Evolutionary conservation across 2,113 vertebrate species (phyloP), one percentile per base, ranked within the genome.

Genomic region (Protobothrops flavoviridis): DNA sequence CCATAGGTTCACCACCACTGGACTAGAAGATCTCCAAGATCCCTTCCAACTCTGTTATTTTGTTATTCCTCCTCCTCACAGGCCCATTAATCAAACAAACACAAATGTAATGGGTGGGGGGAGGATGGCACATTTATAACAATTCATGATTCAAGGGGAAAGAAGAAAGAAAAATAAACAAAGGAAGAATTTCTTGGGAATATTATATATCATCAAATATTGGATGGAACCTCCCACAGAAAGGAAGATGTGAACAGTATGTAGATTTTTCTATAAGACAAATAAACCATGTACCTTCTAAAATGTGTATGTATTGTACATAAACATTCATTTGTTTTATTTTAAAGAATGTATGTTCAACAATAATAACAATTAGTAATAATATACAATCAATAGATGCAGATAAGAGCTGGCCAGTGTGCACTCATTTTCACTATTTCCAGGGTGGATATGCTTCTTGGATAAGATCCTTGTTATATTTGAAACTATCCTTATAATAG

Each of bases 41-140:
- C 29, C 4, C 12, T 69, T 69, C 12, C 64, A 10, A 53, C 12
- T 53, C 52, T 53, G 52, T 53, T 53, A 15, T 13, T 69, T 29
- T 69, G 64, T n/a, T 69, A 69, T 69, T 81, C 33, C 17, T 39
- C 74, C 33, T 43, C 74, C 97, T 97, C n/a, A 98, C 97, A 98
- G 97, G 97, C 97, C 97, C 98, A 98, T 98, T 97, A 98, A 98
- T 98, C 98, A 98, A 98, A 97, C 97, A 98, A 98, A 98, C 97
- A 97, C 95, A 95, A 96, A 97, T 98, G 97, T 98, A 97, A 98
- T 98, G 97, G 69, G 2, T 97, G 88, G 97, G 97, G 15, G 6
- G 45, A 97, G 88, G 15, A 74, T 98, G 97, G 96, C 97, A 96
- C 97, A 94, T 96, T 95, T 97, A 91, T 94, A 95, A 96, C 96